Conservation (phyloP, 2,113 vertebrate species). For the Macroglossus sobrinus region DNA sequence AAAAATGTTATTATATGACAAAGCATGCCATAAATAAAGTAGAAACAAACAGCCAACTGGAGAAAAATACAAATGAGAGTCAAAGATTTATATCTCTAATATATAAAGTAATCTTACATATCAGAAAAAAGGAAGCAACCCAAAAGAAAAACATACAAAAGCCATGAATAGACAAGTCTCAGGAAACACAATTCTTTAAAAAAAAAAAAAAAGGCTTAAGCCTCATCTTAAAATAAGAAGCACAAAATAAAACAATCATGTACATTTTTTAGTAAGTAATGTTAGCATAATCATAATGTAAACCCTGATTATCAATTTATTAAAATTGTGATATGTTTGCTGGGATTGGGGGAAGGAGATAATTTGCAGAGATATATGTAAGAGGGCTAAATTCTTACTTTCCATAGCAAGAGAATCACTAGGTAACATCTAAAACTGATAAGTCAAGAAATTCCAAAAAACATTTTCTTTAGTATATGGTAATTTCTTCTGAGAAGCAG, state of each 20-base stretch:
- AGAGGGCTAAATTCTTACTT: background rate
- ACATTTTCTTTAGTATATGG: background rate
- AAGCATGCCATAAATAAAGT: background rate
- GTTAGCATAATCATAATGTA: background rate
- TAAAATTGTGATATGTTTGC: background rate
- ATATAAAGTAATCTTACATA: background rate
- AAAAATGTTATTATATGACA: background rate
- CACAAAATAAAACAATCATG: background rate
- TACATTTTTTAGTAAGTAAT: background rate
- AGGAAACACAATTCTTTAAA: background rate
- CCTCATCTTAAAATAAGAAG: background rate
- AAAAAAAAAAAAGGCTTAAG: background rate
- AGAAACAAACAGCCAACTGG: background rate
- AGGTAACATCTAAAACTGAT: background rate
- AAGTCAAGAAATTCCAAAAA: background rate
- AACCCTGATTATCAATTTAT: background rate
- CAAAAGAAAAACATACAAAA: background rate
- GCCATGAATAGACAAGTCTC: background rate
- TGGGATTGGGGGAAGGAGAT: background rate
- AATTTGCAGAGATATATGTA: background rate
- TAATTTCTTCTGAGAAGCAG: background rate
- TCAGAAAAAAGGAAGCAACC: background rate
- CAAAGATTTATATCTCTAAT: background rate
- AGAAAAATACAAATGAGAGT: background rate
- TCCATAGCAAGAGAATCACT: background rate